Evolutionary conservation across 2,888 invertebrate species (phyloP).

Genomic region (Adelognathus sp.): DNA sequence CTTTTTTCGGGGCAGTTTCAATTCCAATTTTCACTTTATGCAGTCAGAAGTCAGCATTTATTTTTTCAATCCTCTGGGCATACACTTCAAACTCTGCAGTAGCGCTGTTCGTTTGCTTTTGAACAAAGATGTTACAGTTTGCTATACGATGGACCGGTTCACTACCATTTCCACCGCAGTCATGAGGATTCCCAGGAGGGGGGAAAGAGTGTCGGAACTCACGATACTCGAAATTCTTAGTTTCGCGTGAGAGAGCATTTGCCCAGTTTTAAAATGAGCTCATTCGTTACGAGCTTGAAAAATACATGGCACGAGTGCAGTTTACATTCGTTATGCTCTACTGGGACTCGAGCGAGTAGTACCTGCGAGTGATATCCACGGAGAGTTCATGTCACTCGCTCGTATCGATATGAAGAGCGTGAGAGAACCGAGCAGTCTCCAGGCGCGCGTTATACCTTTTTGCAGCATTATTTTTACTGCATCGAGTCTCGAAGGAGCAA

Average conservation of each 20-base stretch:
- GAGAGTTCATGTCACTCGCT: constrained; percentile 22
- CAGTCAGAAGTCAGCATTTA: too few relatives aligned
- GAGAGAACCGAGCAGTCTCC: background rate
- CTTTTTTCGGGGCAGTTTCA: too few relatives aligned
- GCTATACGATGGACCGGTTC: too few relatives aligned
- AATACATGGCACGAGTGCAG: background rate
- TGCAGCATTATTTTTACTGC: constrained; percentile 44
- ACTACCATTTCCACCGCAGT: too few relatives aligned
- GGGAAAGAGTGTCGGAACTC: background rate
- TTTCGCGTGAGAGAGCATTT: background rate
- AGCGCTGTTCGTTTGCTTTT: too few relatives aligned
- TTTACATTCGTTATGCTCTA: background rate
- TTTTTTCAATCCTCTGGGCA: too few relatives aligned
- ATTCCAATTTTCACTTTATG: too few relatives aligned
- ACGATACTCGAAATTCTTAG: background rate
- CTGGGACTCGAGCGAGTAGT: background rate
- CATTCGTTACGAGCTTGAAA: background rate
- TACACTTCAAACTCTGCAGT: too few relatives aligned
- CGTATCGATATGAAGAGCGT: constrained; percentile 1
- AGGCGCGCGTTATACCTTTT: background rate
- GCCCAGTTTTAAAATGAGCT: background rate
- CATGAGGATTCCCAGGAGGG: background rate
- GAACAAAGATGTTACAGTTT: too few relatives aligned
- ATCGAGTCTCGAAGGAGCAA: constrained; percentile 8
- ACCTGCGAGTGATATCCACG: constrained; percentile 7